Base-by-base conservation (phyloP, 2,797 vertebrate species). In the Tenualosa thibaudeaui region DNA sequence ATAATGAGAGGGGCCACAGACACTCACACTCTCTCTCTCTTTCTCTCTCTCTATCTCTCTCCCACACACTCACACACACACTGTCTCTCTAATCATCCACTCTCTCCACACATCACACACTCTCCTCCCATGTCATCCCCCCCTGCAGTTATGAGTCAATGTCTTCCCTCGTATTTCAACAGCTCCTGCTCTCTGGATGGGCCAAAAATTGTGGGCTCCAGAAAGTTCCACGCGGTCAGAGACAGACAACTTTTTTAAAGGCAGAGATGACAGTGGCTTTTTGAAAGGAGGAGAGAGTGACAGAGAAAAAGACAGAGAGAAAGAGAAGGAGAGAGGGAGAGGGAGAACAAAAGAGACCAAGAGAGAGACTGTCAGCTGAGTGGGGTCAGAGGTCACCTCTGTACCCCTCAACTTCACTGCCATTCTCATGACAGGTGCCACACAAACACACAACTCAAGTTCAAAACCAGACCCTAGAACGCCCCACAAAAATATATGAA, bases 1-100 rank as follows among this genome's bases (percentile, higher is more conserved):
- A 90, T 90, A 92, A 88, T 82, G 86, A 89, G 88, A 84, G 19
- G 46, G 85, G 85, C 86, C 85, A 84, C 71, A 85, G 82, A 85
- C 86, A 81, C 81, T 50, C 65, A 50, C 71, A 49, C 68, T 19
- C 68, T 40, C 2, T 37, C 26, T 78, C 37, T 78, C 68, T 75
- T 4, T 75, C 37, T 75, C 37, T 19, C 26, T 40, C 26, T 68
- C 60, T 62, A 5, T 62, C 26, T 0, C 62, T 10, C 62, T 10
- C 62, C 1, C 60, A 24, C 60, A 24, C 60, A 62, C 60, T 24
- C 60, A 62, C 62, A 37, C 62, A 84, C 86, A 83, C 81, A 68
- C 68, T 54, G 60, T 54, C 83, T 82, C 81, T 53, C 84, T 87
- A 40, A 78, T 56, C 51, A 54, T 54, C 65, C 82, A 22, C 65